Evolutionary conservation across 2,888 invertebrate genomes (phyloP), one percentile per base, ranked within the genome.

Genomic region (Drosophila anomelani): DNA sequence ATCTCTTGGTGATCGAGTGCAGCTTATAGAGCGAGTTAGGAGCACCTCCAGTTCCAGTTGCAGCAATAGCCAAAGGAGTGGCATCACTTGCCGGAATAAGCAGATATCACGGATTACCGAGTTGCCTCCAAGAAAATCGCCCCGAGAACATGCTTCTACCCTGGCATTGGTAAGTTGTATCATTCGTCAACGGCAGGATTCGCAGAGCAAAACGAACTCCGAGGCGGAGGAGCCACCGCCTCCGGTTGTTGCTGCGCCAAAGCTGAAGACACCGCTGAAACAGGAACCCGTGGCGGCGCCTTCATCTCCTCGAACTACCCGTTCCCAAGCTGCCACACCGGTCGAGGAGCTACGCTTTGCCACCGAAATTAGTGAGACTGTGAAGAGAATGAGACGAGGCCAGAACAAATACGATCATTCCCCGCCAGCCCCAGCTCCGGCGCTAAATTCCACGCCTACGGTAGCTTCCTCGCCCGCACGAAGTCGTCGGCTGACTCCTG

Each of bases 61-160:
- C 60, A 88, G 89, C 51, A 80, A 85, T 10, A 79, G 81, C 26
- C 81, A 80, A 8, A 77, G 76, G 29, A 81, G 84, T 41, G 81
- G 81, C 43, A 79, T 75, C 41, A 81, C 79, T 38, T 89, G 81
- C 36, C 85, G 90, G 13, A 88, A 91, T 43, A 92, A 91, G 55
- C 89, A 90, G 61, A 61, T 92, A 39, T 87, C 89, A 10, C 78
- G 91, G 64, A 79, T 91, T 5, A 84, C 54, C 23, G 92, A 92
- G 56, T 77, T 92, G 70, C 91, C 92, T 57, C 96, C 97, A 0
- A 93, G 97, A 44, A 97, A 97, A 90, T 97, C 97, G 0, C 97
- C 97, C 0, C 93, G 97, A 26, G 97, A 97, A 90, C 97, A 97
- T 90, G 97, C 97, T 0, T 97, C 97, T 0, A 97, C 97, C 0